Evolutionary conservation across 2,888 invertebrate species (phyloP).

Genomic region (Myopa tessellatipennis): DNA sequence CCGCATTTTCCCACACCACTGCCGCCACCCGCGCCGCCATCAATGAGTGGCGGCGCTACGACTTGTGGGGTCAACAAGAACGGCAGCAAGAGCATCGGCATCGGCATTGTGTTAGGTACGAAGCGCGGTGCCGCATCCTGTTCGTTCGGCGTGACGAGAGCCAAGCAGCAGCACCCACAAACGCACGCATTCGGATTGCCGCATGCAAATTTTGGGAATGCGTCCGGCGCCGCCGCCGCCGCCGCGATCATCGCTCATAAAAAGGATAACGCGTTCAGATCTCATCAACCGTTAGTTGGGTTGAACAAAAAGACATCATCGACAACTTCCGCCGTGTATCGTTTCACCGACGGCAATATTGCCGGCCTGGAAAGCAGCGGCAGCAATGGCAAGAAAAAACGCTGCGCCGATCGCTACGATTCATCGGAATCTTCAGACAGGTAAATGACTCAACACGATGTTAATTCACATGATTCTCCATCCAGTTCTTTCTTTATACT

Average conservation of each 20-base stretch:
- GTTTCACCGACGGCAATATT: conserved; percentile 31
- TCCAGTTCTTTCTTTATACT: no score
- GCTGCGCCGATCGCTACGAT: conserved; percentile 92
- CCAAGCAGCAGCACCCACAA: not conserved
- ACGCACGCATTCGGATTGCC: conserved; percentile 34
- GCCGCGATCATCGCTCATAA: conserved; percentile 42
- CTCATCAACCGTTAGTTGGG: conserved; percentile 45
- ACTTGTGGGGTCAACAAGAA: conserved; percentile 29
- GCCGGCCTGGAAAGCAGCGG: conserved; percentile 26
- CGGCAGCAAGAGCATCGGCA: conserved; percentile 44
- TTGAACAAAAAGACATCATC: conserved; percentile 21
- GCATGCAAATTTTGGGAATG: conserved; percentile 13
- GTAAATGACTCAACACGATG: conserved; percentile 69
- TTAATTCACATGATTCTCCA: no score
- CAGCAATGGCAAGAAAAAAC: conserved; percentile 73
- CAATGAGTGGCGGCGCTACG: conserved; percentile 14
- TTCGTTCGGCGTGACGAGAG: not conserved
- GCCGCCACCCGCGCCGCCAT: conserved; percentile 23
- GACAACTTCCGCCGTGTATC: conserved; percentile 18
- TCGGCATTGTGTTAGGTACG: conserved; percentile 57
- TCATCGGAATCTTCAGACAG: conserved; percentile 95
- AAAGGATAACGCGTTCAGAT: conserved; percentile 55
- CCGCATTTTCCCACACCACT: conserved; percentile 37
- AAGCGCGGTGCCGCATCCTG: conserved; percentile 47
- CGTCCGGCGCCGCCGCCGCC: not conserved